Percentiles rank a stretch among this genome's conserved stretches.
Evolutionary conservation across 2,888 invertebrate genomes (phyloP).

Genomic region (Apoda limacodes): DNA sequence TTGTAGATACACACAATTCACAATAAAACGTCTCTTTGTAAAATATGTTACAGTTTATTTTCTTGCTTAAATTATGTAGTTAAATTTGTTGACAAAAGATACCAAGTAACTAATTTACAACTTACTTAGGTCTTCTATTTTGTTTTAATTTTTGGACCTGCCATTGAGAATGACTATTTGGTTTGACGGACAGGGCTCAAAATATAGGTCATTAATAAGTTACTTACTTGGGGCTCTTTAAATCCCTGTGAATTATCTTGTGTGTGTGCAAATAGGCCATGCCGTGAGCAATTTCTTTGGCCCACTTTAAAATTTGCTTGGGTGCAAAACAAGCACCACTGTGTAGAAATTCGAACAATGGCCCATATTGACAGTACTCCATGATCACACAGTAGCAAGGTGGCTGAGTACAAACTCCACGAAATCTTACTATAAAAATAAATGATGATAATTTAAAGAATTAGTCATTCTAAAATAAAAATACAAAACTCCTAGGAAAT

Average conservation of each 20-base stretch:
- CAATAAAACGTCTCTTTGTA: no score
- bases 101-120: no score
- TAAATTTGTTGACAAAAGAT: no score
- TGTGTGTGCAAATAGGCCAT: slow-evolving; percentile 97
- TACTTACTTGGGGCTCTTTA: slow-evolving; percentile 98
- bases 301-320: slow-evolving; percentile 90
- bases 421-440: slow-evolving; percentile 66
- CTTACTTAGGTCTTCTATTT: no score
- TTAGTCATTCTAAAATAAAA: neutral
- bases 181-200: no score
- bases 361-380: slow-evolving; percentile 98
- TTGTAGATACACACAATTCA: no score
- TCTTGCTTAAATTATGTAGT: no score
- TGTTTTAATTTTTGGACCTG: no score
- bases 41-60: no score
- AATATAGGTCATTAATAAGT: no score
- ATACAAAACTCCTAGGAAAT: neutral
- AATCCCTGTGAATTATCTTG: slow-evolving; percentile 97
- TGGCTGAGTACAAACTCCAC: slow-evolving; percentile 92
- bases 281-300: slow-evolving; percentile 94
- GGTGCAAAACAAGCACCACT: slow-evolving; percentile 88
- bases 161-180: no score
- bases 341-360: slow-evolving; percentile 90
- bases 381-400: slow-evolving; percentile 96
- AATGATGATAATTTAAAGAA: slow-evolving; percentile 31